Conservation (phyloP, 1,140 invertebrate genomes). For the Argopecten irradians region DNA sequence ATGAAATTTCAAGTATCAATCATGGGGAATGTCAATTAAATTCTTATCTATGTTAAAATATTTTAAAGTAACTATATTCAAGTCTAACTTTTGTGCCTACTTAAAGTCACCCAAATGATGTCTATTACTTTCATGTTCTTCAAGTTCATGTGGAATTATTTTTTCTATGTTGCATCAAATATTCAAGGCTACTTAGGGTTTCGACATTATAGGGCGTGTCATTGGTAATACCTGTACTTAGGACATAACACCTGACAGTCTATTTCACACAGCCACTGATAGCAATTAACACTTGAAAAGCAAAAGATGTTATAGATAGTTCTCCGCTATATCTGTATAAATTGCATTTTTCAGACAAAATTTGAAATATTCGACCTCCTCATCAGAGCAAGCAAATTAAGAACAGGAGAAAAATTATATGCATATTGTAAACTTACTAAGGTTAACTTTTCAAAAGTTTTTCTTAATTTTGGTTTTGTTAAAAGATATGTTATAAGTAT, state of each 20-base stretch:
- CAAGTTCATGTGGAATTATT: background rate
- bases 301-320: background rate
- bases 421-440: too few species aligned
- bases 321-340: background rate
- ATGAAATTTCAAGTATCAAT: background rate
- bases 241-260: background rate
- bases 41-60: background rate
- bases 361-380: background rate
- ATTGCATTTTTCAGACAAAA: slow-evolving; percentile 4
- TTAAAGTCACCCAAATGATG: background rate
- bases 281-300: slow-evolving; percentile 22
- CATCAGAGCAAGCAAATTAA: too few species aligned
- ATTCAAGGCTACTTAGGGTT: background rate
- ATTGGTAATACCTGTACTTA: background rate
- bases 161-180: background rate
- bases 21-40: background rate
- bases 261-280: background rate
- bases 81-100: background rate
- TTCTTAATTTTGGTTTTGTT: background rate
- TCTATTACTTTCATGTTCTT: slow-evolving; percentile 15
- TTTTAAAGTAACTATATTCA: background rate
- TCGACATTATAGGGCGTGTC: background rate
- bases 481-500: background rate
- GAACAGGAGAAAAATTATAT: background rate
- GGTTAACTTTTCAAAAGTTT: background rate